Evolutionary conservation across 2,113 vertebrate species (phyloP).

Genomic region (Gobius niger): DNA sequence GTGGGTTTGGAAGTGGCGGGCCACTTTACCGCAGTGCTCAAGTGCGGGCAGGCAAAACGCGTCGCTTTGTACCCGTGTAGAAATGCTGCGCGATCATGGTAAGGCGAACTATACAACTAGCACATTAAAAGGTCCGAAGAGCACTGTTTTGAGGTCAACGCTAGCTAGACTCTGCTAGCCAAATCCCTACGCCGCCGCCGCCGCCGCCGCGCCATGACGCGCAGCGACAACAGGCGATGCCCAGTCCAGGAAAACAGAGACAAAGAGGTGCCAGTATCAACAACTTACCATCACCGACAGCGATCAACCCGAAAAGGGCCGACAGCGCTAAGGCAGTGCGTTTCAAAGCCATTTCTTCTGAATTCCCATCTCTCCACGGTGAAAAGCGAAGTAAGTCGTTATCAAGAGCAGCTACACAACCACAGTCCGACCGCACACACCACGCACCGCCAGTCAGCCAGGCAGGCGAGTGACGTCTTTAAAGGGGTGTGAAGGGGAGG

Average conservation of each 20-base stretch:
- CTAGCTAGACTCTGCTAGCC: constrained; percentile 50
- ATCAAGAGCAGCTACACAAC: constrained; percentile 70
- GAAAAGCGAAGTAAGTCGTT: constrained; percentile 67
- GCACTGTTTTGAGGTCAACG: constrained; percentile 37
- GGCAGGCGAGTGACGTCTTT: constrained; percentile 61
- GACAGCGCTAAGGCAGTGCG: constrained; percentile 58
- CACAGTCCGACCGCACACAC: constrained; percentile 69
- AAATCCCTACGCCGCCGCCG: constrained; percentile 54
- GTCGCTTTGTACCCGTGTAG: background rate
- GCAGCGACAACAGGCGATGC: constrained; percentile 71
- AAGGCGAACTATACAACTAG: background rate
- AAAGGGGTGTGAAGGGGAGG: constrained; percentile 76
- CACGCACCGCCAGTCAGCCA: constrained; percentile 53
- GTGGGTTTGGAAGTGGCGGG: too few species aligned
- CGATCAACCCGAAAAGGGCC: constrained; percentile 64
- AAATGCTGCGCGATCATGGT: background rate
- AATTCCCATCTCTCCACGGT: constrained; percentile 76
- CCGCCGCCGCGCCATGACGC: constrained; percentile 74
- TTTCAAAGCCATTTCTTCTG: constrained; percentile 73
- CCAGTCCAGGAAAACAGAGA: constrained; percentile 61
- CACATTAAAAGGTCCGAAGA: background rate
- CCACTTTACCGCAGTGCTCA: too few species aligned
- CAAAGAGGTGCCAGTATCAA: constrained; percentile 48
- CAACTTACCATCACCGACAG: constrained; percentile 73
- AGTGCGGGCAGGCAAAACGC: background rate